Evolutionary conservation across 2,888 invertebrate species (phyloP).

Genomic region (Diaperis boleti): DNA sequence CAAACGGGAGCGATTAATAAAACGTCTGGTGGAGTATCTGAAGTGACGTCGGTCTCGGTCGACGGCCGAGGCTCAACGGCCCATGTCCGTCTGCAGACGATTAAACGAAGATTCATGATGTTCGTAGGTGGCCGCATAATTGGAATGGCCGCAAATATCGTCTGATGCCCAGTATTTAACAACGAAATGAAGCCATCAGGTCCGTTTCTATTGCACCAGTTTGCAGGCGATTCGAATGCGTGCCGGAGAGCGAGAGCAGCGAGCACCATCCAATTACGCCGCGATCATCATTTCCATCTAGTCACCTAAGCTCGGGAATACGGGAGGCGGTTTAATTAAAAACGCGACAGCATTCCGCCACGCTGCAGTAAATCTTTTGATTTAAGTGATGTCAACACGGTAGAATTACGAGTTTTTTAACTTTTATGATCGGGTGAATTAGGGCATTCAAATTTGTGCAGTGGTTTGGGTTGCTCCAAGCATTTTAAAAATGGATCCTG

Average conservation of each 20-base stretch:
- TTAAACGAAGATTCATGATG: conserved; percentile 58
- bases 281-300: conserved; percentile 9
- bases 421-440: not conserved
- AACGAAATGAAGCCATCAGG: conserved; percentile 9
- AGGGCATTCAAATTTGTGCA: too few species aligned
- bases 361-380: conserved; percentile 9
- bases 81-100: conserved; percentile 52
- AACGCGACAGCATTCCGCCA: conserved; percentile 12
- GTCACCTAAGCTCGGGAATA: conserved; percentile 9
- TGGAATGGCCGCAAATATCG: conserved; percentile 51
- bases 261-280: conserved; percentile 16
- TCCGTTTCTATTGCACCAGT: conserved; percentile 1
- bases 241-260: too few species aligned
- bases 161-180: conserved; percentile 38
- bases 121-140: conserved; percentile 56
- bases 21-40: conserved; percentile 1
- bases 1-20: conserved; percentile 28
- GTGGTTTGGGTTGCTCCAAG: too few species aligned
- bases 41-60: conserved; percentile 12
- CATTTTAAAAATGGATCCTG: too few species aligned
- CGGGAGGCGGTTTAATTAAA: conserved; percentile 13
- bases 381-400: conserved; percentile 5
- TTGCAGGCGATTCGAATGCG: conserved; percentile 1
- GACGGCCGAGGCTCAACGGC: conserved; percentile 6
- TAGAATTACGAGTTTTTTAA: conserved; percentile 1